phyloP scores from a whole-genome alignment of 1,140 invertebrate species.

The Batillaria attramentaria region DNA sequence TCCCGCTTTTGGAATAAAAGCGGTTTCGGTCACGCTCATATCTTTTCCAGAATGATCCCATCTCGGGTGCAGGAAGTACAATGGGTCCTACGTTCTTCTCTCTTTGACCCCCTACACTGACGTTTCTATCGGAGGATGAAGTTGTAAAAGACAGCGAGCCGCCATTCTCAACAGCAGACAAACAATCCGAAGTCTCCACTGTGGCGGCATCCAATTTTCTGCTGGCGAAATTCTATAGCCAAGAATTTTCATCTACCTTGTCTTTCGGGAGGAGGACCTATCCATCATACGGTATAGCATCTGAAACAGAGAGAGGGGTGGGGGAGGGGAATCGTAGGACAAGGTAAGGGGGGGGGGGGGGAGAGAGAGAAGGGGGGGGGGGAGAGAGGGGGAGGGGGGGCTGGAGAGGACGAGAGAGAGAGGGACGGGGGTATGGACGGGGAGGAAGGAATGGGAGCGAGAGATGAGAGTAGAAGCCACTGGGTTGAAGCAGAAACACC shows the following conservation, averaged over 20 bases:
- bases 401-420: not conserved
- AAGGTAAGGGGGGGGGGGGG: not conserved
- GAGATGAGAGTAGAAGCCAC: no score
- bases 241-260: conserved; percentile 34
- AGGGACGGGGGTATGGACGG: not conserved
- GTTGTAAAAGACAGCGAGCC: conserved; percentile 11
- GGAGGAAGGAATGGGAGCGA: no score
- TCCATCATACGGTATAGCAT: conserved; percentile 18
- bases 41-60: no score
- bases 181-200: not conserved
- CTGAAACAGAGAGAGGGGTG: conserved; percentile 11
- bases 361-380: not conserved
- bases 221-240: conserved; percentile 28
- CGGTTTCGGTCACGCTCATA: no score
- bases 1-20: no score
- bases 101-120: not conserved
- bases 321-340: not conserved
- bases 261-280: conserved; percentile 23
- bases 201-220: conserved; percentile 35
- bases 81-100: no score
- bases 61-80: no score
- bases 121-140: conserved; percentile 14
- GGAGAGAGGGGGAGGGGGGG: not conserved
- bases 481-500: no score
- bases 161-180: not conserved